phyloP scores from a whole-genome alignment of 2,888 invertebrate genomes.

The Galerucella nymphaeae region DNA sequence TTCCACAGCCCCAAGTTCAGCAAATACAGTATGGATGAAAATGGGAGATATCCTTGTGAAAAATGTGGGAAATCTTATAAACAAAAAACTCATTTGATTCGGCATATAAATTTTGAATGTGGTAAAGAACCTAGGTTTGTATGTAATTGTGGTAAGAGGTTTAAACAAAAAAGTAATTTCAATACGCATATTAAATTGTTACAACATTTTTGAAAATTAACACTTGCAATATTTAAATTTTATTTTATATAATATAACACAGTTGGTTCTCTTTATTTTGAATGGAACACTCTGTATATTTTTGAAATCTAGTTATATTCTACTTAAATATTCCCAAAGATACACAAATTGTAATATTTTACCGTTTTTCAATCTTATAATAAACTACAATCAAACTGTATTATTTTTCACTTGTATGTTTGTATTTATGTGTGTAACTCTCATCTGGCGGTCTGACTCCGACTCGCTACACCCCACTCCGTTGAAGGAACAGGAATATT shows the following conservation, averaged over 20 bases:
- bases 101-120: conserved; percentile 56
- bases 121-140: conserved; percentile 35
- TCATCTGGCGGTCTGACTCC: too few species aligned
- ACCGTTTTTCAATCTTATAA: too few species aligned
- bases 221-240: too few species aligned
- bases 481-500: too few species aligned
- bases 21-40: conserved; percentile 25
- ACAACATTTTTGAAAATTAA: conserved; percentile 20
- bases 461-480: too few species aligned
- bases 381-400: too few species aligned
- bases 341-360: background rate
- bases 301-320: background rate
- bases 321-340: conserved; percentile 2
- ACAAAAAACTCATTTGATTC: conserved; percentile 51
- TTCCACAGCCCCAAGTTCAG: conserved; percentile 19
- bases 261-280: too few species aligned
- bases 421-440: too few species aligned
- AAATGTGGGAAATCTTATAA: conserved; percentile 50
- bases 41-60: conserved; percentile 39
- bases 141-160: conserved; percentile 26
- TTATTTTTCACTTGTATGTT: too few species aligned
- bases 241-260: too few species aligned
- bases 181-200: conserved; percentile 30
- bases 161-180: conserved; percentile 28
- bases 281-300: too few species aligned